Evolutionary conservation across 2,113 vertebrate genomes (phyloP), one percentile per base, ranked within the genome.

Genomic region (Apaloderma vittatum): DNA sequence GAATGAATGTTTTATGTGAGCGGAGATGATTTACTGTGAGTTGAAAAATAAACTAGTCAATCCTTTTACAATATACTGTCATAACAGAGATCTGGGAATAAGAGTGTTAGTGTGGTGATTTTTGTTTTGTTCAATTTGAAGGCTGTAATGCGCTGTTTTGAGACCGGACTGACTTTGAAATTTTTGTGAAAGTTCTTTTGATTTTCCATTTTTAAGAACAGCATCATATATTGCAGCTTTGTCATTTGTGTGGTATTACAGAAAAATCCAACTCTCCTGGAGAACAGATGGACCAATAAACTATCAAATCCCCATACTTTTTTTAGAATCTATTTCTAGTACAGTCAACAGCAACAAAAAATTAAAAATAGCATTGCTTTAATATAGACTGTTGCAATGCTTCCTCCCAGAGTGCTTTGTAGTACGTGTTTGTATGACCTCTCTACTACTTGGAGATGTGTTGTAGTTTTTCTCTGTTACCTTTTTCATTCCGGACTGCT

Each of bases 221-320:
- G 78, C 40, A 72, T 90, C 58, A 7, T 13, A 18, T 52, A 43
- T 52, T 70, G 46, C 55, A 72, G 52, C 43, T 74, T 45, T 90
- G 61, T 78, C 61, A 27, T 27, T 83, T 58, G 11, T 63, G 57
- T 66, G 55, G 21, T 59, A 32, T 48, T 74, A 20, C 8, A 49
- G 88, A 71, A 70, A 80, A 92, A 63, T 24, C 12, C 4, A 48
- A 3, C 76, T 73, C 61, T 78, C 63, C 72, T 88, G 90, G 61
- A 77, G 92, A 96, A 80, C 92, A 95, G 94, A 90, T 94, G 96
- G 95, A 70, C 55, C 48, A 62, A 34, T 68, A 91, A 86, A 86
- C 58, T 85, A 73, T 51, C 57, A 84, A 93, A 59, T 66, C 67
- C 66, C 82, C 20, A 11, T 34, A 73, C 72, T 95, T 88, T 48